A percentile compares a stretch with the other conserved stretches of the same genome.
Evolutionary conservation across 2,113 vertebrate genomes (phyloP).

Genomic region (Pteronura brasiliensis): DNA sequence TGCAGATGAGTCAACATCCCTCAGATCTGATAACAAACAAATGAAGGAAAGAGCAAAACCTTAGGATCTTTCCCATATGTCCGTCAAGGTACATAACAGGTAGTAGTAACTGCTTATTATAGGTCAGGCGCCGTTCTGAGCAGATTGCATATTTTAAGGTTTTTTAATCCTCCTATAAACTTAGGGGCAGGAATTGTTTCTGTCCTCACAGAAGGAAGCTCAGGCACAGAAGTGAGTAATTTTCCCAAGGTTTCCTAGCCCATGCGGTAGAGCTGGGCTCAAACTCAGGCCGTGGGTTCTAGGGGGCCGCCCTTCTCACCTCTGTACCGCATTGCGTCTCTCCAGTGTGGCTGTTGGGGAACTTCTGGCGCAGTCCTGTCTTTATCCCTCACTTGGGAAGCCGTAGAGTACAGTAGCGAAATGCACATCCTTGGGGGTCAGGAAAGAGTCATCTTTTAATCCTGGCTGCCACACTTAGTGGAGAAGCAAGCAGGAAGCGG

Average conservation of each 20-base stretch:
- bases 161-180: not conserved
- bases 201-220: not conserved
- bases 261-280: not conserved
- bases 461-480: not conserved
- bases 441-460: not conserved
- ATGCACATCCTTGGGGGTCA: not conserved
- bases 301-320: not conserved
- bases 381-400: not conserved
- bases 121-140: not conserved
- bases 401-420: not conserved
- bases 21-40: not conserved
- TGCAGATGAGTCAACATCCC: not conserved
- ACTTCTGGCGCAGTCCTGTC: not conserved
- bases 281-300: not conserved
- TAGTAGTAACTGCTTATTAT: not conserved
- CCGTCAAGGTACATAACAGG: not conserved
- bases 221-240: not conserved
- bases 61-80: not conserved
- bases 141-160: not conserved
- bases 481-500: not conserved
- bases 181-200: not conserved
- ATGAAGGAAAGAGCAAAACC: not conserved
- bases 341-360: not conserved
- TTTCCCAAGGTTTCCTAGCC: not conserved
- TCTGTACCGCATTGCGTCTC: not conserved